A percentile compares a stretch with the other conserved stretches of the same genome.
Evolutionary conservation across 1,140 invertebrate genomes (phyloP).

Genomic region (Zaprionus ghesquierei): DNA sequence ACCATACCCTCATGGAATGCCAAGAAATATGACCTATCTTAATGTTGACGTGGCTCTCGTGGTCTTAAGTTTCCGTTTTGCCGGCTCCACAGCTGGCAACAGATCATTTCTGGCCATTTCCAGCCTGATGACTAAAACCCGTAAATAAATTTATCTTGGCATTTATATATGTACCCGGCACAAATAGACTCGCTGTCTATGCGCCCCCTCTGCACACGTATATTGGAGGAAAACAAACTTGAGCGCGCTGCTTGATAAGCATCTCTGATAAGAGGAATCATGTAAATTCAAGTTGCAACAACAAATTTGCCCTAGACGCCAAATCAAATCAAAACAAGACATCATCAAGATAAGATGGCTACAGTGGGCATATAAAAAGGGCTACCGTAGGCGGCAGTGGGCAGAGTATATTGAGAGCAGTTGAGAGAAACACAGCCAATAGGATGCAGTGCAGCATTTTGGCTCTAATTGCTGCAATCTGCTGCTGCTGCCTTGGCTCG

Average conservation of each 20-base stretch:
- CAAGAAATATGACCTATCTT: background rate
- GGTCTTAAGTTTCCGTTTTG: background rate
- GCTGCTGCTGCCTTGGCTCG: conserved; percentile 37
- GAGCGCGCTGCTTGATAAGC: conserved; percentile 13
- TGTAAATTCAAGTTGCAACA: conserved; percentile 38
- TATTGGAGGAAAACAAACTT: conserved; percentile 14
- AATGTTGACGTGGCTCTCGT: background rate
- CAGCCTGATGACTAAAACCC: conserved; percentile 30
- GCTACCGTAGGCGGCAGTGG: background rate
- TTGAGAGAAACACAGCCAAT: background rate
- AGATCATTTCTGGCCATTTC: conserved; percentile 1
- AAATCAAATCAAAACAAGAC: conserved; percentile 23
- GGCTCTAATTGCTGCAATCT: conserved; percentile 28
- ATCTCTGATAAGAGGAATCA: conserved; percentile 23
- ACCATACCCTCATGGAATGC: background rate
- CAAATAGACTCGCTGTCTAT: conserved; percentile 20
- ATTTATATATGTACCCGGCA: background rate
- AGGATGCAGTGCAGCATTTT: conserved; percentile 23
- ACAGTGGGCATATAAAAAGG: conserved; percentile 9
- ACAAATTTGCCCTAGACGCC: conserved; percentile 31
- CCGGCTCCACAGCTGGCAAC: background rate
- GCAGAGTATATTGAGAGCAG: background rate
- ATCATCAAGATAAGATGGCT: conserved; percentile 7
- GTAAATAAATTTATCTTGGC: conserved; percentile 35
- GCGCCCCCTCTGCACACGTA: background rate